Conservation (phyloP, 2,113 vertebrate genomes). For the Galbula dea region DNA sequence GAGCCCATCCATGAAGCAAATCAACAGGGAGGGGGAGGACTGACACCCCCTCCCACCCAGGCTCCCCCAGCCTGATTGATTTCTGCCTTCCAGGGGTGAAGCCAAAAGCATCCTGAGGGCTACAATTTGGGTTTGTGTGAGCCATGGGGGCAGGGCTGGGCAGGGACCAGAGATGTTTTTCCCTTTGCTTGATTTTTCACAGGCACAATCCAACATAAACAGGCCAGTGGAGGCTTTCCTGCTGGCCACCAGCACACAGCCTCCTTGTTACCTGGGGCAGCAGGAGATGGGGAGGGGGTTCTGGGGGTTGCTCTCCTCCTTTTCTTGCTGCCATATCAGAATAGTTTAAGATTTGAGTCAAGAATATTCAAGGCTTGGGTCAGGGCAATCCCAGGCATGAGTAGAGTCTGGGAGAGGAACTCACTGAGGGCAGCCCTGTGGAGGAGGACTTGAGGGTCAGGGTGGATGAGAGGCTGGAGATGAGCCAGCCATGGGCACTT, state of each 20-base stretch:
- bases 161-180: not conserved
- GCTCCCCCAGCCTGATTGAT: not conserved
- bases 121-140: constrained; percentile 33
- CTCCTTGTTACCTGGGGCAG: constrained; percentile 5
- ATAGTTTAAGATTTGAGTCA: no score
- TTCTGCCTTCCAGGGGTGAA: not conserved
- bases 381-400: no score
- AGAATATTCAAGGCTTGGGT: no score
- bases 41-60: not conserved
- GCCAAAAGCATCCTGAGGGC: not conserved
- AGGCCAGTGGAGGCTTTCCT: not conserved
- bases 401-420: no score
- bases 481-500: no score
- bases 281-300: not conserved
- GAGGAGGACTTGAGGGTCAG: no score
- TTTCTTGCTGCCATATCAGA: not conserved
- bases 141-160: not conserved
- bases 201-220: constrained; percentile 11
- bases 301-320: not conserved
- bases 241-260: constrained; percentile 22
- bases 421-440: no score
- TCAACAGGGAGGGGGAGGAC: not conserved
- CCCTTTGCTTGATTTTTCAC: not conserved
- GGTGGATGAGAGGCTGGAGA: no score
- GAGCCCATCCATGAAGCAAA: not conserved